These are phyloP conservation scores for Agrotis exclamationis DNA, from an alignment of 2,888 invertebrate species.

Conservation along the genomic window DNA sequence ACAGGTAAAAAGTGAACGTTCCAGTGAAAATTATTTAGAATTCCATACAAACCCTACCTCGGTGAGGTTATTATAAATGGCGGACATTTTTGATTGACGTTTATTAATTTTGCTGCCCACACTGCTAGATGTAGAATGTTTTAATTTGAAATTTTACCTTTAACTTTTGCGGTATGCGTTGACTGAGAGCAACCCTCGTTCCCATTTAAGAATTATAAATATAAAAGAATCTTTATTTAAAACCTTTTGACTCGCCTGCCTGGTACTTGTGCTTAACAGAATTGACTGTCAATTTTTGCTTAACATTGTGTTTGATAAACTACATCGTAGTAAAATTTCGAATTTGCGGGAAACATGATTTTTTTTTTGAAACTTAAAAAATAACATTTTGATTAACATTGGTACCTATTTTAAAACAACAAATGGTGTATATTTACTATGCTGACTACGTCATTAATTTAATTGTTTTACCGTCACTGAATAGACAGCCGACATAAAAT, in stretches of 20 bases:
- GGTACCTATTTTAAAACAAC: no score
- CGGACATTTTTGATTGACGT: conserved; percentile 67
- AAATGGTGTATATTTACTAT: no score
- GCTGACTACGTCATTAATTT: no score
- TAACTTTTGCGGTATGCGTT: conserved; percentile 23
- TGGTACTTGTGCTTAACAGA: no score
- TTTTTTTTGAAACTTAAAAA: no score
- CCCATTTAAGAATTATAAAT: background rate
- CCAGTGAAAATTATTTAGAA: conserved; percentile 29
- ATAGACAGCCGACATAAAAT: background rate
- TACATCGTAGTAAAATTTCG: no score
- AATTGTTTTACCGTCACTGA: no score
- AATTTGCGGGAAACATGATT: no score
- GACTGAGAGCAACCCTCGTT: background rate
- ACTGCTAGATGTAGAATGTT: conserved; percentile 55
- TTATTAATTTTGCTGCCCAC: conserved; percentile 64
- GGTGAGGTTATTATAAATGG: conserved; percentile 53
- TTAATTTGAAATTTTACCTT: conserved; percentile 51
- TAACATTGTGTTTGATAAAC: no score
- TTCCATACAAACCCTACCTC: conserved; percentile 48
- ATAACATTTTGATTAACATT: no score
- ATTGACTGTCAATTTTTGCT: no score
- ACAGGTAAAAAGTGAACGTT: conserved; percentile 34
- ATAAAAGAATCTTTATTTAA: background rate
- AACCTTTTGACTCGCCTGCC: no score